These are phyloP conservation scores for Gorsachius magnificus DNA, from an alignment of 2,797 vertebrate genomes.

Conservation along the genomic window DNA sequence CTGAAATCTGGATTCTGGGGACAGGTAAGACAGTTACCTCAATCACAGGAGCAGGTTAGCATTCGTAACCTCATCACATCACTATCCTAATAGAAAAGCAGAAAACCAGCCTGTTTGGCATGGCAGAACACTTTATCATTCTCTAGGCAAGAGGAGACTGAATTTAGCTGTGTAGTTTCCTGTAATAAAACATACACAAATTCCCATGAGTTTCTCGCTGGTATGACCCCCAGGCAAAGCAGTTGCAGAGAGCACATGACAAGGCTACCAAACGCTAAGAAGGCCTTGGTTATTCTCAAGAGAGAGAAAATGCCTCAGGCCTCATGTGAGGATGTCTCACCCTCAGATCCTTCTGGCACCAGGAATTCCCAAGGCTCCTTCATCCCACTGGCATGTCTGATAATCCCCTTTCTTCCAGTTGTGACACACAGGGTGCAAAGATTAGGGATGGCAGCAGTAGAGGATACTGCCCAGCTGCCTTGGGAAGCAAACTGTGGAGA, in stretches of 20 bases:
- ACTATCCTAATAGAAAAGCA: background rate
- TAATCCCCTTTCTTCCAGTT: background rate
- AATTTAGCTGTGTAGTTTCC: background rate
- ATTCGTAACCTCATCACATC: background rate
- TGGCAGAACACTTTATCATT: background rate
- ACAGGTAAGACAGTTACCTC: background rate
- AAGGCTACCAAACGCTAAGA: background rate
- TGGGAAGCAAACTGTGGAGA: background rate
- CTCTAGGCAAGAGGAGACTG: background rate
- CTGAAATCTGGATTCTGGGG: background rate
- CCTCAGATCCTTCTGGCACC: background rate
- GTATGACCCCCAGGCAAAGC: background rate
- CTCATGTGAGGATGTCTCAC: background rate
- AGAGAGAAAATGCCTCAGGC: background rate
- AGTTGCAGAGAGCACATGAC: background rate
- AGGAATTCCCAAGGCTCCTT: background rate
- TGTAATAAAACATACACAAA: background rate
- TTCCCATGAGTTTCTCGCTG: background rate
- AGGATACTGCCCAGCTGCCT: background rate
- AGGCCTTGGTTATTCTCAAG: background rate
- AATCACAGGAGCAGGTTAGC: background rate
- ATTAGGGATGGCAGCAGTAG: background rate
- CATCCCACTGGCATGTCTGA: background rate
- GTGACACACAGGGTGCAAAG: background rate
- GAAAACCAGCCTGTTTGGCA: background rate